Evolutionary conservation across 2,888 invertebrate genomes (phyloP).

Genomic region (Melanchra persicariae): DNA sequence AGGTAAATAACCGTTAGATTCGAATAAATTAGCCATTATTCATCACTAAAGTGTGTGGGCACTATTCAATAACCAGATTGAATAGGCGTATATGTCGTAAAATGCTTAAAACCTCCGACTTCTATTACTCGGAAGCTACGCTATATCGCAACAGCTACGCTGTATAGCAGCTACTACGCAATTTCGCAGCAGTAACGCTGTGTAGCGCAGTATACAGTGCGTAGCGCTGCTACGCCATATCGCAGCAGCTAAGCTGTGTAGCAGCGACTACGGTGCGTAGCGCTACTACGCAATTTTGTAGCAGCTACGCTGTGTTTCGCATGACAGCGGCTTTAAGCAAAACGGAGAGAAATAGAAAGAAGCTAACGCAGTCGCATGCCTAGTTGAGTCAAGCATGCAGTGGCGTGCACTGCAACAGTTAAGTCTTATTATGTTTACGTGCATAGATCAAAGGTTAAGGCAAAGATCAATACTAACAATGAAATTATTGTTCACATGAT

Average conservation of each 20-base stretch:
- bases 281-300: too few relatives aligned
- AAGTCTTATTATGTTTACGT: constrained; percentile 7
- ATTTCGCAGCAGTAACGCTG: too few relatives aligned
- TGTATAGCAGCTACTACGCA: too few relatives aligned
- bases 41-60: background rate
- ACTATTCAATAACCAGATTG: too few relatives aligned
- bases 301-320: too few relatives aligned
- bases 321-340: too few relatives aligned
- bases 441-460: constrained; percentile 10
- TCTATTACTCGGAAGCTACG: background rate
- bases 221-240: too few relatives aligned
- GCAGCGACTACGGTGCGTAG: too few relatives aligned
- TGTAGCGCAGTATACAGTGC: too few relatives aligned
- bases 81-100: background rate
- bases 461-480: constrained; percentile 30
- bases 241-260: too few relatives aligned
- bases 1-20: background rate
- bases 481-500: background rate
- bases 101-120: background rate
- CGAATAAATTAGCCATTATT: constrained; percentile 4
- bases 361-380: background rate
- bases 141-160: too few relatives aligned
- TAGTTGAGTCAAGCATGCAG: background rate
- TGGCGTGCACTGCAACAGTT: constrained; percentile 9
- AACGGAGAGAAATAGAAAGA: too few relatives aligned